Conservation (phyloP, 1,140 invertebrate species). For the Holcopasites calliopsidis region DNA sequence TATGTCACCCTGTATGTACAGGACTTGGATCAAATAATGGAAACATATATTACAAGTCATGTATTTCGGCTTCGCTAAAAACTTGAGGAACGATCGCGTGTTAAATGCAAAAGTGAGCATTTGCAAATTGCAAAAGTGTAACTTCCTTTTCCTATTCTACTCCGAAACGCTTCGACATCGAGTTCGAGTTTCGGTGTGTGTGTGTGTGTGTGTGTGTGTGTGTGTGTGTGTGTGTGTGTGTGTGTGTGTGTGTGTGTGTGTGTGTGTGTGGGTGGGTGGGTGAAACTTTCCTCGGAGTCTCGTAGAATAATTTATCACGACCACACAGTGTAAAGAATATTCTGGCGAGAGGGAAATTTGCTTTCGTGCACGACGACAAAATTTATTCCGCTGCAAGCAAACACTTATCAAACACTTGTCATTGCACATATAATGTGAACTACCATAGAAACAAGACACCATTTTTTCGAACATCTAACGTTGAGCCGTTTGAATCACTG, state of each 20-base stretch:
- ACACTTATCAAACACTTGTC: background rate
- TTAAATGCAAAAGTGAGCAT: background rate
- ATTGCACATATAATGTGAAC: background rate
- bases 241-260: too few relatives aligned
- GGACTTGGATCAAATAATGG: too few relatives aligned
- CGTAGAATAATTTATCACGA: constrained; percentile 24
- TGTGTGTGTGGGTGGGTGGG: too few relatives aligned
- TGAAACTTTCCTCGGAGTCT: background rate
- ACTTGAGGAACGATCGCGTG: too few relatives aligned
- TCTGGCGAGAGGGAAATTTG: background rate
- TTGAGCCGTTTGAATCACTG: background rate
- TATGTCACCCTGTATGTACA: too few relatives aligned
- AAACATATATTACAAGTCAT: too few relatives aligned
- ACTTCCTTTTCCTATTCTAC: background rate
- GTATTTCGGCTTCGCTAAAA: too few relatives aligned
- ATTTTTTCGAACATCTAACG: background rate
- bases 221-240: too few relatives aligned
- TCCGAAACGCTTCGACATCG: too few relatives aligned
- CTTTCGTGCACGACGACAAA: background rate
- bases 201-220: too few relatives aligned
- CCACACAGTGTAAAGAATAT: background rate
- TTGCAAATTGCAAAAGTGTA: background rate
- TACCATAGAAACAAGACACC: background rate
- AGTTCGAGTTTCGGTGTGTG: too few relatives aligned
- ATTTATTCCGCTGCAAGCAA: background rate